phyloP scores from a whole-genome alignment of 2,113 vertebrate genomes.

The Otocyon megalotis region DNA sequence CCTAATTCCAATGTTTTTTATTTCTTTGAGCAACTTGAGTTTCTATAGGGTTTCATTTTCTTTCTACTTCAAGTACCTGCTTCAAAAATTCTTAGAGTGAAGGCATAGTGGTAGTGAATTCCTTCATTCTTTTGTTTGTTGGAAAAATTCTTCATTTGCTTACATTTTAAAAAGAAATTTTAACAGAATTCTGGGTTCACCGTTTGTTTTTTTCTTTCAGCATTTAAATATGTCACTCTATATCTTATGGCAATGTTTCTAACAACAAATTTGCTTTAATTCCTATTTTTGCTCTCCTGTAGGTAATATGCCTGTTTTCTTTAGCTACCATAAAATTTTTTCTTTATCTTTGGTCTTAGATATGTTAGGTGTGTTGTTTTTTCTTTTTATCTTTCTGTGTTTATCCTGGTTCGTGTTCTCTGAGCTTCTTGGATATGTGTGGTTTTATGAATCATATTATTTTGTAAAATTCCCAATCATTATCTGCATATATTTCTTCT shows the following conservation, averaged over 20 bases:
- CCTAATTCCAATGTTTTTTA: background rate
- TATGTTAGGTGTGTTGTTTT: background rate
- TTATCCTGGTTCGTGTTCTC: background rate
- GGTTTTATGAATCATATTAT: background rate
- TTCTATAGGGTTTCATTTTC: background rate
- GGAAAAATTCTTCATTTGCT: background rate
- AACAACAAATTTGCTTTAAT: background rate
- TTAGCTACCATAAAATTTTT: background rate
- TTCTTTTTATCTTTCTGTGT: background rate
- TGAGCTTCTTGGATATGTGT: background rate
- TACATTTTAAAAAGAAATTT: background rate
- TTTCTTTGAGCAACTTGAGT: background rate
- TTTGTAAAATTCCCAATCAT: background rate
- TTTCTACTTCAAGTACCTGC: background rate
- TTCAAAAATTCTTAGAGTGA: background rate
- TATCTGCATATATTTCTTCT: background rate
- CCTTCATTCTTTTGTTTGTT: background rate
- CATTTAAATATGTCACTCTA: background rate
- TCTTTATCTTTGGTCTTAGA: background rate
- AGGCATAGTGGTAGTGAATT: background rate
- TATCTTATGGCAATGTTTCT: background rate
- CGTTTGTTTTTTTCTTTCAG: background rate
- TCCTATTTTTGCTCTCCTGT: background rate
- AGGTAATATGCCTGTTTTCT: too few relatives aligned
- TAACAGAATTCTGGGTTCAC: background rate